A percentile compares a stretch with the other conserved stretches of the same genome.
These are phyloP conservation scores for Paguma larvata DNA, from an alignment of 2,797 vertebrate genomes.

Conservation along the genomic window DNA sequence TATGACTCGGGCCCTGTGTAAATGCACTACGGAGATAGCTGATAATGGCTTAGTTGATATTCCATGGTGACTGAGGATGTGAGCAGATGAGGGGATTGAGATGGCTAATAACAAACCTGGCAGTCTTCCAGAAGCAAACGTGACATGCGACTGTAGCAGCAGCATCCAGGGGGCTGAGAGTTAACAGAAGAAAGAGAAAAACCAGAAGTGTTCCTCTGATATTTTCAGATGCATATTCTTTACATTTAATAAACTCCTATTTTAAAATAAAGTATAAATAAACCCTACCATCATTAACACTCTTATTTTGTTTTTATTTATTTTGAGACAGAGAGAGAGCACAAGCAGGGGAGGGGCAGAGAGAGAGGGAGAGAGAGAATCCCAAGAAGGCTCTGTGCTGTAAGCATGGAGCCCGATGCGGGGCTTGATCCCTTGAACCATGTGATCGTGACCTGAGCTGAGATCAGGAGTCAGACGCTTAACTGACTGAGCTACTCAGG, in stretches of 20 bases:
- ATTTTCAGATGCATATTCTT: background rate
- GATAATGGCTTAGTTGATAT: background rate
- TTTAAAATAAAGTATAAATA: conserved; percentile 50
- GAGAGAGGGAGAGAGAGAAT: too few relatives aligned
- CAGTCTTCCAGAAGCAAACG: background rate
- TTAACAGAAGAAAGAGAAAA: conserved; percentile 14
- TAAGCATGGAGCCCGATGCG: too few relatives aligned
- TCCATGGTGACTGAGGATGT: background rate
- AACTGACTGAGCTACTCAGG: too few relatives aligned
- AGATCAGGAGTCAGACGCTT: too few relatives aligned
- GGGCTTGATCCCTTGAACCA: too few relatives aligned
- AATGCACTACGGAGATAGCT: background rate
- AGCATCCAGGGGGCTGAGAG: background rate
- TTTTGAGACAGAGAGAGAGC: too few relatives aligned
- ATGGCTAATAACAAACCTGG: background rate
- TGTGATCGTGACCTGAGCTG: too few relatives aligned
- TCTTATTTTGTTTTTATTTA: too few relatives aligned
- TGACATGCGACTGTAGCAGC: background rate
- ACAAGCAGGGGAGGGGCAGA: too few relatives aligned
- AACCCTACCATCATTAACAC: background rate
- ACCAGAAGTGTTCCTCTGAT: background rate
- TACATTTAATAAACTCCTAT: background rate
- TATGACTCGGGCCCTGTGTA: background rate
- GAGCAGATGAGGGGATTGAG: background rate
- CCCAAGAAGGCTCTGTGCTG: too few relatives aligned